phyloP scores from a whole-genome alignment of 2,888 invertebrate genomes.

The Calameuta idolon region DNA sequence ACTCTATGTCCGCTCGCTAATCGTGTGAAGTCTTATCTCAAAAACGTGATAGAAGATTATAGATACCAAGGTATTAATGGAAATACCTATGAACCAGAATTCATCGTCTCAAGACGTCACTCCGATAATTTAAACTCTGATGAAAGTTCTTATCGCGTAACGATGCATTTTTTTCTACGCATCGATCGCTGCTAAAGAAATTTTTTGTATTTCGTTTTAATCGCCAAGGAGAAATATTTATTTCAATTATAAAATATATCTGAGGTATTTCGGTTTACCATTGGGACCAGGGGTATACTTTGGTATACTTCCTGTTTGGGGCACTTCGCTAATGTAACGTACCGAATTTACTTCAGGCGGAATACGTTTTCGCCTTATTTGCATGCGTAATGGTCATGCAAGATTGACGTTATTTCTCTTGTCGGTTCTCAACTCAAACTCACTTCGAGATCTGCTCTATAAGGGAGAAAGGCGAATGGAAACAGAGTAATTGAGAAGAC shows the following conservation, averaged over 20 bases:
- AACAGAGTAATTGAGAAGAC: constrained; percentile 32
- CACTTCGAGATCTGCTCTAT: constrained; percentile 16
- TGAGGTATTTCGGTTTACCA: background rate
- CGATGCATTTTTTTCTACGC: background rate
- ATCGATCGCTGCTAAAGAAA: background rate
- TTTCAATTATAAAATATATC: background rate
- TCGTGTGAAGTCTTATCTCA: background rate
- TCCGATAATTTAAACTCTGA: background rate
- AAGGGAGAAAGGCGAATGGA: constrained; percentile 22
- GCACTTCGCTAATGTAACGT: background rate
- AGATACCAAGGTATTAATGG: background rate
- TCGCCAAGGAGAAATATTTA: background rate
- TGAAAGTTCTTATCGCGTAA: background rate
- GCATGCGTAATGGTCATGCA: constrained; percentile 44
- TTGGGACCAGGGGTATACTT: background rate
- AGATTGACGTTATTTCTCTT: constrained; percentile 37
- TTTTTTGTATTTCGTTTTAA: background rate
- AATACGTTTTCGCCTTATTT: constrained; percentile 34
- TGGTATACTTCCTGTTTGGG: background rate
- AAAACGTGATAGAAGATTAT: background rate
- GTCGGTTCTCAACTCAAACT: background rate
- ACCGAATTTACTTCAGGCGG: constrained; percentile 9
- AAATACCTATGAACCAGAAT: background rate
- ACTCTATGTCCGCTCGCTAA: background rate
- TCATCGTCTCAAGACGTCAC: too few species aligned